These are phyloP conservation scores for Phytoseiulus persimilis DNA, from an alignment of 2,888 invertebrate genomes.

Conservation along the genomic window DNA sequence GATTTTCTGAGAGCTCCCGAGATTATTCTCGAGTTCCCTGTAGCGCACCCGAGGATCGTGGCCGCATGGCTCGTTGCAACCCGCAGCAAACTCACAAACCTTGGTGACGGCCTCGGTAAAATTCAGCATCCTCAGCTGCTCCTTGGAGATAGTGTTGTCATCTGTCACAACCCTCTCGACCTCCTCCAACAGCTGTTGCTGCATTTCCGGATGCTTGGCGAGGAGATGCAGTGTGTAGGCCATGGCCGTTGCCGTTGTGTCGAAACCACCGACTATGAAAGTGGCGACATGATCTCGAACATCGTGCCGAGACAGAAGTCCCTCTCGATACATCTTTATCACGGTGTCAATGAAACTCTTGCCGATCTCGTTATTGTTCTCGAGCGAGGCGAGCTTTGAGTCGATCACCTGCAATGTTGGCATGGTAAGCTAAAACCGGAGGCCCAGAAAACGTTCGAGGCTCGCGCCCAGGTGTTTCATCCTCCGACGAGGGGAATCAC, in stretches of 20 bases:
- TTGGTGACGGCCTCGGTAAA: constrained; percentile 19
- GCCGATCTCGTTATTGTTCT: background rate
- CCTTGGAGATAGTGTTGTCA: background rate
- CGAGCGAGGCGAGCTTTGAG: background rate
- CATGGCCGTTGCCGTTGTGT: constrained; percentile 17
- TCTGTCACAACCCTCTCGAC: background rate
- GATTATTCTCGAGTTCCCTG: no score
- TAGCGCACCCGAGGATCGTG: no score
- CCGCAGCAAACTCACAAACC: background rate
- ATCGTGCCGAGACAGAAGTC: background rate
- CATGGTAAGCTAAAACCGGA: no score
- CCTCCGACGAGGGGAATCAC: no score
- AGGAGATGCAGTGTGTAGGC: constrained; percentile 25
- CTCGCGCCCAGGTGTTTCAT: no score
- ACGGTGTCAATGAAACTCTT: constrained; percentile 30
- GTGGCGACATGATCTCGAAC: constrained; percentile 33
- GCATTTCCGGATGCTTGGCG: background rate
- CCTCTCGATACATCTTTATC: background rate
- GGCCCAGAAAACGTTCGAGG: no score
- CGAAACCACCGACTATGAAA: constrained; percentile 20
- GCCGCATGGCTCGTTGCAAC: no score
- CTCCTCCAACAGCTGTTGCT: background rate
- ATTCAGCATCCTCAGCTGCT: constrained; percentile 19
- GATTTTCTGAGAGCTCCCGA: no score
- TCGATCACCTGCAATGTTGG: constrained; percentile 13